Percentiles rank a stretch among this genome's conserved stretches.
Conservation (phyloP, 2,797 vertebrate species). For the Sternotherus odoratus region DNA sequence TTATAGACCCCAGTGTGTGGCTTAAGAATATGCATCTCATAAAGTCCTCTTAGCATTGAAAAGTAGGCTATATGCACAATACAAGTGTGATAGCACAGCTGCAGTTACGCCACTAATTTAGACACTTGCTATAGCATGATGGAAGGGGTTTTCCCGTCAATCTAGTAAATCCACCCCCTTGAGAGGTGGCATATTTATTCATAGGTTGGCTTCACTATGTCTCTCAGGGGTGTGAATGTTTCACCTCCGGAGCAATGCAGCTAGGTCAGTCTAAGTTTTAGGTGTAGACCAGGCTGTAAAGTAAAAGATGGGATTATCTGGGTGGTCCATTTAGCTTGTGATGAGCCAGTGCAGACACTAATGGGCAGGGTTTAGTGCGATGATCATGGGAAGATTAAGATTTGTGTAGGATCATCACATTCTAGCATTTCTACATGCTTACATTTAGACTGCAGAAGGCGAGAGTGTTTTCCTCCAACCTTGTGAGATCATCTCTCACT, state of each 20-base stretch:
- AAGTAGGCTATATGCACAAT: neutral
- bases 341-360: neutral
- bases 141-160: neutral
- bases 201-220: neutral
- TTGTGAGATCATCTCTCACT: neutral
- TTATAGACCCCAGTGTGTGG: neutral
- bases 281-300: neutral
- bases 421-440: neutral
- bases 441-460: neutral
- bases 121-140: neutral
- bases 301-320: neutral
- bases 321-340: neutral
- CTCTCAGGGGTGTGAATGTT: neutral
- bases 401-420: neutral
- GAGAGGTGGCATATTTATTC: neutral
- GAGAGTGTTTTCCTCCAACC: neutral
- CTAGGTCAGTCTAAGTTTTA: neutral
- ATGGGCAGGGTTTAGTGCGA: neutral
- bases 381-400: neutral
- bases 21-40: neutral
- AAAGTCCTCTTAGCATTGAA: accelerated
- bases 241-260: neutral
- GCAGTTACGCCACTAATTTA: neutral
- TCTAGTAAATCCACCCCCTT: neutral
- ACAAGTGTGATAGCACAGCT: neutral